Conservation (phyloP, 2,113 vertebrate species). For the Agelaius phoeniceus region DNA sequence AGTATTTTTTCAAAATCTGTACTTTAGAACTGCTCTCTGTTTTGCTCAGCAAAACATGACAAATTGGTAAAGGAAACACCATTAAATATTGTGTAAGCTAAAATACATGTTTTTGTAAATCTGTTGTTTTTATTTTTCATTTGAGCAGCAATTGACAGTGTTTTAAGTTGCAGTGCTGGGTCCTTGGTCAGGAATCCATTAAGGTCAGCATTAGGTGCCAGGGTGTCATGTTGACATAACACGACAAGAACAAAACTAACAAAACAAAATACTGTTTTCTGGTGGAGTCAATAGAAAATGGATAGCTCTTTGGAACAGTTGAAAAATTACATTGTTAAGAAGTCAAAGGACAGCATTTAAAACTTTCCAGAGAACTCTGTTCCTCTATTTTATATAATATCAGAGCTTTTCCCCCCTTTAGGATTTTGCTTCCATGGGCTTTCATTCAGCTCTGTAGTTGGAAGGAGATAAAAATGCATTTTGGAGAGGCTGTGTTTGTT, state of each 20-base stretch:
- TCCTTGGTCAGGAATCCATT: conserved; percentile 6
- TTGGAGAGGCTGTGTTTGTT: neutral
- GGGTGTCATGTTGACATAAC: neutral
- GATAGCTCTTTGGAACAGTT: conserved; percentile 2
- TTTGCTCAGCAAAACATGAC: neutral
- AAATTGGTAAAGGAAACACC: neutral
- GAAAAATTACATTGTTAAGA: neutral
- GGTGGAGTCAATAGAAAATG: neutral
- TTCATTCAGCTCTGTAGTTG: neutral
- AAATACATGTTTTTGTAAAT: neutral
- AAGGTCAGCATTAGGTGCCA: neutral
- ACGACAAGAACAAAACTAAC: neutral
- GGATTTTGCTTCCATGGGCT: neutral
- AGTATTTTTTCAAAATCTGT: neutral
- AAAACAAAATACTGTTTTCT: conserved; percentile 21
- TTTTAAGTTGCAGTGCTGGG: neutral
- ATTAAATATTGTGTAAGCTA: neutral
- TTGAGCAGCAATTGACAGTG: neutral
- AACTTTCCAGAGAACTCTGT: neutral
- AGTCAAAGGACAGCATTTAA: neutral
- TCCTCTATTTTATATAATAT: neutral
- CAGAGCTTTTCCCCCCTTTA: neutral
- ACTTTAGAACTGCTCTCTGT: neutral
- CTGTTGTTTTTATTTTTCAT: neutral
- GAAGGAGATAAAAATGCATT: neutral